Evolutionary conservation across 2,888 invertebrate genomes (phyloP).

Genomic region (Acleris laterana): DNA sequence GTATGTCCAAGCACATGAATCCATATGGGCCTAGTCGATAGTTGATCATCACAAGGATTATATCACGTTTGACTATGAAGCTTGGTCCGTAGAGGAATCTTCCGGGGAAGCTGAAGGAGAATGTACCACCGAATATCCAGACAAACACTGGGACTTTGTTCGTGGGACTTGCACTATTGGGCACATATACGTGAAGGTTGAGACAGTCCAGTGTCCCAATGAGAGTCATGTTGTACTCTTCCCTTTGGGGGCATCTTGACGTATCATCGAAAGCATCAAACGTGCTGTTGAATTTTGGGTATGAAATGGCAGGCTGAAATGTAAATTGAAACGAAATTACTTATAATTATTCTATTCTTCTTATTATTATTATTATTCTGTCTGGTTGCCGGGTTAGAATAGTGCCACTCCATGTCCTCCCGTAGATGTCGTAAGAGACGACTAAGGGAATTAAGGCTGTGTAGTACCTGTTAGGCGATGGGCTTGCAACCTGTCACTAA

Average conservation of each 20-base stretch:
- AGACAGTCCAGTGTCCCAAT: slow-evolving; percentile 51
- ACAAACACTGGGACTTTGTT: slow-evolving; percentile 60
- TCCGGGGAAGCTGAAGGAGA: slow-evolving; percentile 46
- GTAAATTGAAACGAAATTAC: too few relatives aligned
- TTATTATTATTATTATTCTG: too few relatives aligned
- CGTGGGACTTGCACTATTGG: slow-evolving; percentile 45
- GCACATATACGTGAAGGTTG: slow-evolving; percentile 57
- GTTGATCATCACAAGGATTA: slow-evolving; percentile 59
- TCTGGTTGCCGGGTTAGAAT: too few relatives aligned
- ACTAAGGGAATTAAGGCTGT: too few relatives aligned
- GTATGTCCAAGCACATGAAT: slow-evolving; percentile 62
- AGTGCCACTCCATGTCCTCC: too few relatives aligned
- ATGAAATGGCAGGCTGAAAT: slow-evolving; percentile 25
- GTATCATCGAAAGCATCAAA: slow-evolving; percentile 37
- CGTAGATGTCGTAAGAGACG: too few relatives aligned
- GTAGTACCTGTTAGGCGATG: too few relatives aligned
- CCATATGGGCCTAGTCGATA: slow-evolving; percentile 64
- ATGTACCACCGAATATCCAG: slow-evolving; percentile 60
- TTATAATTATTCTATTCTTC: too few relatives aligned
- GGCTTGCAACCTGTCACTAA: too few relatives aligned
- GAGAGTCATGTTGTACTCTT: too few relatives aligned
- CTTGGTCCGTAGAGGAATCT: slow-evolving; percentile 51
- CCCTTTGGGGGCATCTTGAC: slow-evolving; percentile 29
- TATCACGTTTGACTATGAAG: slow-evolving; percentile 56
- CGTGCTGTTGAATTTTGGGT: slow-evolving; percentile 28